Base-by-base conservation (phyloP, 2,113 vertebrate species). In the Elephantulus edwardii region DNA sequence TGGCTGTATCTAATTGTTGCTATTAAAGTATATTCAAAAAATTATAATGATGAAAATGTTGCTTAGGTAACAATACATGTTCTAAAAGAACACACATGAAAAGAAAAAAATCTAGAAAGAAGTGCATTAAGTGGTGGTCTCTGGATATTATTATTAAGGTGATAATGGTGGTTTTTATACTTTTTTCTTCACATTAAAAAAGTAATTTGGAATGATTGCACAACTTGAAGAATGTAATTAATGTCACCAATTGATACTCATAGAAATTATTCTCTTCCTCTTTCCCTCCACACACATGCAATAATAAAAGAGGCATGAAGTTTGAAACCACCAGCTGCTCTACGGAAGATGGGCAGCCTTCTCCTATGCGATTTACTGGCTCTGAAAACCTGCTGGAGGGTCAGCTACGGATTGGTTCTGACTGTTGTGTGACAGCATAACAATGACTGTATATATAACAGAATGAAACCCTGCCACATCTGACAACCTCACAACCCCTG, bases 171-270 rank as follows among this genome's bases (percentile, higher is more conserved):
- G 7, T 35, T 79, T n/a, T 56, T 64, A 72, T 20, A 79, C 17
- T n/a, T 83, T 77, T 89, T 64, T 48, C 33, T 86, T 93, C 64
- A 86, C 72, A 54, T 77, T 81, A 86, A 81, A 88, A 91, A 72
- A n/a, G 92, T 5, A 80, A 7, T 46, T 48, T n/a, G 14, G n/a
- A 66, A 38, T 38, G 35, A 20, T 22, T 68, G 64, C 13, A 38
- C 66, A 68, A 66, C 64, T 64, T 68, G 66, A 22, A 40, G 66
- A 38, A 38, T 10, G 17, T 22, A 38, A 40, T 20, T 8, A 68
- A 38, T 38, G 35, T 68, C 66, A 38, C 35, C 17, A 38, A 35
- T 30, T 20, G 30, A 38, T 11, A 68, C 66, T 22, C 8, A 35
- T 38, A 68, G 35, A 68, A 68, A 38, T 24, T 38, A 38, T 10